A percentile compares a stretch with the other conserved stretches of the same genome.
These are phyloP conservation scores for Crypturellus undulatus DNA, from an alignment of 2,113 vertebrate species.

Conservation along the genomic window DNA sequence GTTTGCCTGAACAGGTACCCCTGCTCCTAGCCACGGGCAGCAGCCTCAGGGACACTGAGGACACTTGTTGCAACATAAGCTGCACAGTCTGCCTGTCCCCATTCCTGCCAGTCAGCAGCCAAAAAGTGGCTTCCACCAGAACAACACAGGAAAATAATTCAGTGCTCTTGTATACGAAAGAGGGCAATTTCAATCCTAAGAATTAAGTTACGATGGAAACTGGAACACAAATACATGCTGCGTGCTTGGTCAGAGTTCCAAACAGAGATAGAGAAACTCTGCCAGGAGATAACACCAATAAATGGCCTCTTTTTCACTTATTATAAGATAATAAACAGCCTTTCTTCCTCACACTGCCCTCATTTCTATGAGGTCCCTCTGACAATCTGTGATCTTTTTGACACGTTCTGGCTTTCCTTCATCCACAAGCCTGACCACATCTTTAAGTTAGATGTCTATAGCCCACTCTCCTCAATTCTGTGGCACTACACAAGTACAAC, in stretches of 20 bases:
- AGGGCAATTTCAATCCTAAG: constrained; percentile 16
- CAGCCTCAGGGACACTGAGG: neutral
- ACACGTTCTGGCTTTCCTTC: constrained; percentile 26
- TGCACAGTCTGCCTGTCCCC: neutral
- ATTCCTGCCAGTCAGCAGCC: neutral
- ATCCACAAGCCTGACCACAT: constrained; percentile 12
- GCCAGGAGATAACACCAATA: constrained; percentile 24
- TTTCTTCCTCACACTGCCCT: neutral
- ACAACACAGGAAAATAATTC: constrained; percentile 8
- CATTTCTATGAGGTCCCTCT: neutral
- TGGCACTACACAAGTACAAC: neutral
- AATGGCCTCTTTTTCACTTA: constrained; percentile 24
- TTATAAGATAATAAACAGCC: constrained; percentile 14
- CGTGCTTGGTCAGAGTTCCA: neutral
- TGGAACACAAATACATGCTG: neutral
- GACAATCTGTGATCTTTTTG: constrained; percentile 3
- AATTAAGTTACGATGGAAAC: constrained; percentile 17
- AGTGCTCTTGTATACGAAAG: neutral
- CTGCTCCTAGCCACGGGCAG: neutral
- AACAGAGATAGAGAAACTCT: constrained; percentile 9
- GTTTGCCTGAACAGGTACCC: neutral
- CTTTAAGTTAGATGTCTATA: neutral
- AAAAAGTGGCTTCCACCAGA: constrained; percentile 21
- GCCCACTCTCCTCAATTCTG: neutral
- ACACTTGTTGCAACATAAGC: neutral